Base-by-base conservation (phyloP, 2,888 invertebrate species). In the Troglohyphantes excavatus region DNA sequence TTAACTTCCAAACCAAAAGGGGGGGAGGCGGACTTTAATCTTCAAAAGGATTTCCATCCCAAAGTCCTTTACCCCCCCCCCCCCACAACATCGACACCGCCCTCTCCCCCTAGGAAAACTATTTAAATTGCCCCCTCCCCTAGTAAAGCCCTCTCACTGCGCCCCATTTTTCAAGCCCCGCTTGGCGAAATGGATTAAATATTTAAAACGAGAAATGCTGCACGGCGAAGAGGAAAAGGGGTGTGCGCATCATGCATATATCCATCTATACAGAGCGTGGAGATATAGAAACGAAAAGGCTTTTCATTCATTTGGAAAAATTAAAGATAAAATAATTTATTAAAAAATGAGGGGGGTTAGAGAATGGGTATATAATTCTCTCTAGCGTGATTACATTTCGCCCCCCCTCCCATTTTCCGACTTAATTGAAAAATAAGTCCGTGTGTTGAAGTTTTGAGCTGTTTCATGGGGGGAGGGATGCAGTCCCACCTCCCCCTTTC, bases 141-240 rank as follows among this genome's bases (percentile, higher is more conserved):
- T n/a, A n/a, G 67, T 75, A 84, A 21, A 67, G 53, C 27, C 2
- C 33, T 39, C 67, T 21, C 68, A 2, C 29, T 26, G 19, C 29
- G 2, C 23, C 26, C 27, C 70, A 85, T 78, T 85, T 85, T 70
- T 76, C 85, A 39, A 23, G 33, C 23, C 27, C 70, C 23, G 46
- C 29, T n/a, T 21, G 19, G 29, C 84, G 75, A 68, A 76, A 78
- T 23, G 85, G 76, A 85, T 85, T 78, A 78, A 85, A 85, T 85
- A 70, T 85, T 85, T 78, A 26, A 61, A 85, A 70, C 53, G 23
- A 53, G 53, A 53, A 11, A 33, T 6, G 33, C 5, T 33, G 9
- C 33, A 9, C n/a, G 33, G 33, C 5, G 33, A 9, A 9, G 33
- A 9, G 33, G 33, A 9, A 33, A 33, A 9, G 33, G 33, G 33